Percentiles rank a stretch among this genome's conserved stretches.
Conservation (phyloP, 2,113 vertebrate species). For the Cyanoderma ruficeps region DNA sequence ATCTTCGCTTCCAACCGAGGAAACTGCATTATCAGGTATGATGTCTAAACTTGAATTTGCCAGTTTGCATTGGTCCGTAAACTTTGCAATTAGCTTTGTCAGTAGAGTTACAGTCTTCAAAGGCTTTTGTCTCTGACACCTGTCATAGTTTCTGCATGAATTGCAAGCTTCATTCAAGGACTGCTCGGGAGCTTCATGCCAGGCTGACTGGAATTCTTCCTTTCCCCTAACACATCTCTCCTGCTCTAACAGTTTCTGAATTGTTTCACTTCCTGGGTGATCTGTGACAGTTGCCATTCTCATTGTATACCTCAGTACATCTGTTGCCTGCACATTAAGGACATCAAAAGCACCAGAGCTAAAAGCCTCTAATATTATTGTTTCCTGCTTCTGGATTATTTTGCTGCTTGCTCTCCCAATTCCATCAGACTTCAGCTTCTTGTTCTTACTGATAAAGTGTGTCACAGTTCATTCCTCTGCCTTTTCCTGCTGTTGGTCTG, state of each 20-base stretch:
- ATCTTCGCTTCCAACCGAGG: constrained; percentile 97
- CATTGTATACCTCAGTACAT: not conserved
- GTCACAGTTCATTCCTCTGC: not conserved
- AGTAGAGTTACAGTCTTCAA: not conserved
- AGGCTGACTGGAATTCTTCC: not conserved
- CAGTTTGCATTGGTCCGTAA: not conserved
- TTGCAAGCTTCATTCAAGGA: not conserved
- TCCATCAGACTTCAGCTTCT: not conserved
- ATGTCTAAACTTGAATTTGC: not conserved
- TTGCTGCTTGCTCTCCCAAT: not conserved
- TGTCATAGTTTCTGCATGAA: not conserved
- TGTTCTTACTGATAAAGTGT: not conserved
- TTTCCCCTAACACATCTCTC: not conserved
- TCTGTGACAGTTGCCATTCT: not conserved
- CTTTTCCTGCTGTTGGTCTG: not conserved
- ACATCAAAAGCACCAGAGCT: not conserved
- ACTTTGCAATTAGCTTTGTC: not conserved
- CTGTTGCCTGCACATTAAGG: not conserved
- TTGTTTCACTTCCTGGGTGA: not conserved
- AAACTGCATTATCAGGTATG: constrained; percentile 92
- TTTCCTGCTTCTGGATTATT: not conserved
- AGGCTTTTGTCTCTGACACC: not conserved
- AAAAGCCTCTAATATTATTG: not conserved
- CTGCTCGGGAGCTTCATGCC: not conserved
- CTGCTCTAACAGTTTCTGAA: not conserved